These are phyloP conservation scores for Hydrochoerus hydrochaeris DNA, from an alignment of 2,113 vertebrate genomes.

Conservation along the genomic window DNA sequence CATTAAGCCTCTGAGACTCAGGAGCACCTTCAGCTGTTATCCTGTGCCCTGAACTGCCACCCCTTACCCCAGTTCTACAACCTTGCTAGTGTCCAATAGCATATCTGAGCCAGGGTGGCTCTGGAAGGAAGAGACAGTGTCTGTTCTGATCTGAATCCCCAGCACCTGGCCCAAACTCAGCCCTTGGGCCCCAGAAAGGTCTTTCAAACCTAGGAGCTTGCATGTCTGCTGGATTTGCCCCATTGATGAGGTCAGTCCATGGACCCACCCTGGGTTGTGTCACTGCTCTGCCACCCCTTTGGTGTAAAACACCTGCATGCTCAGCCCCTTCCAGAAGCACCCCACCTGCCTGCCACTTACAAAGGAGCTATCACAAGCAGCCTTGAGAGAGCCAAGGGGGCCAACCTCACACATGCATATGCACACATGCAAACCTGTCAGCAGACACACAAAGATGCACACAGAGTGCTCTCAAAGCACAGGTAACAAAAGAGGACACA, in stretches of 20 bases:
- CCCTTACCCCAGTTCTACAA: neutral
- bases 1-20: neutral
- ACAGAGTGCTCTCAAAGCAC: neutral
- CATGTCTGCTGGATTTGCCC: neutral
- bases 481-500: neutral
- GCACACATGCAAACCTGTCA: too few relatives aligned
- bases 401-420: neutral
- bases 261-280: too few relatives aligned
- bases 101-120: neutral
- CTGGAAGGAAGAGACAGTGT: neutral
- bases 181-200: neutral
- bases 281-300: neutral
- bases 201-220: neutral
- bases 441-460: neutral
- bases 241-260: neutral
- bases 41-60: neutral
- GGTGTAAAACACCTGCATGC: neutral
- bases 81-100: neutral
- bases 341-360: neutral
- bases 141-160: neutral
- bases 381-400: neutral
- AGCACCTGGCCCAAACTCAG: neutral
- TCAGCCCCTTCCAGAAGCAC: neutral
- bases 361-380: neutral
- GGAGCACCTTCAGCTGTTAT: neutral